Base-by-base conservation (phyloP, 2,888 invertebrate species). In the Morpho deidamia region DNA sequence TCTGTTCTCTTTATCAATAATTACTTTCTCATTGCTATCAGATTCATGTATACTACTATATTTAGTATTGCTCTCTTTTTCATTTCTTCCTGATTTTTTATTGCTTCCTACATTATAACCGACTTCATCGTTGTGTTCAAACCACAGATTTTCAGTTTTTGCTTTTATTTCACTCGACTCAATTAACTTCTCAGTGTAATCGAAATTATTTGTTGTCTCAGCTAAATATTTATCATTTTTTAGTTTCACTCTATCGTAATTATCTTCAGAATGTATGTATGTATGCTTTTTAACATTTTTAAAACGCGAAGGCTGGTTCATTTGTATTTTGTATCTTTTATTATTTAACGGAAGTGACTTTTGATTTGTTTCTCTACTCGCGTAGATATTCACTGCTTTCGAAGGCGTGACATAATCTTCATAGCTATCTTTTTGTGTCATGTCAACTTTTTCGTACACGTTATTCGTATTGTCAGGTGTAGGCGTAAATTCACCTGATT, bases 371-470 rank as follows among this genome's bases (percentile, higher is more conserved):
- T 56, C 55, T 0, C 55, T 35, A 23, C 56, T 71, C 0, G 60
- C 67, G 46, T 63, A 74, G 8, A 67, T 34, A 14, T 63, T 56
- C 0, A 70, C 41, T 2, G 72, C 75, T 58, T 67, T 75, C 5
- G 67, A 57, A 2, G 81, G 81, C 0, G 55, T 66, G 0, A 67
- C 64, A n/a, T 83, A 82, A 38, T 83, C 81, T 69, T 81, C 80
- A 43, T 83, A 82, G 37, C 78, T 79, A 35, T 81, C 80, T 0
- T 76, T 70, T 9, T 58, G 56, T 0, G 41, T 3, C 42, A 60
- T 48, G 35, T 68, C 61, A 1, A 69, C 46, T 54, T 65, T 65
- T 41, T 70, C 54, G n/a, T 66, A 68, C 0, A 65, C 34, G 11
- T 56, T 61, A 5, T 40, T 44, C 33, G 44, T 51, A 23, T 37